Conservation (phyloP, 1,140 invertebrate species). For the Condylostylus longicornis region DNA sequence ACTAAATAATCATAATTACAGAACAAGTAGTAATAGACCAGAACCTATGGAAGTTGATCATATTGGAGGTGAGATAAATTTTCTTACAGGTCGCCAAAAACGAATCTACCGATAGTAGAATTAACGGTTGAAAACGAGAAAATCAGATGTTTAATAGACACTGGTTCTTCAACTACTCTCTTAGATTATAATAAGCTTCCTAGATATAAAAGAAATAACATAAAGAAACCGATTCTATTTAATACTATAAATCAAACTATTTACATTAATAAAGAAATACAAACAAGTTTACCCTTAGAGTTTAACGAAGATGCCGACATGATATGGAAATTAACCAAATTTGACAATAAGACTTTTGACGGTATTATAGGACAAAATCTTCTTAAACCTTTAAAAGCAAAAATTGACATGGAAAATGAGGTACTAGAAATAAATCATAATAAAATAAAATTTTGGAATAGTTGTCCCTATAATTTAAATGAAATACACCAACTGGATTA, state of each 20-base stretch:
- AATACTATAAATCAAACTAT: not conserved
- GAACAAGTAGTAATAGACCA: too few relatives aligned
- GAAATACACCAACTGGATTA: not conserved
- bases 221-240: not conserved
- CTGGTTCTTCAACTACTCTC: not conserved
- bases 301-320: slow-evolving; percentile 2
- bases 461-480: slow-evolving; percentile 2
- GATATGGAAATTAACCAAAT: slow-evolving; percentile 1
- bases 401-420: slow-evolving; percentile 2
- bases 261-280: slow-evolving; percentile 1
- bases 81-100: not conserved
- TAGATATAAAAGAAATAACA: not conserved
- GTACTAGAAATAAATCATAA: slow-evolving; percentile 1
- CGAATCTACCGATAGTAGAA: slow-evolving; percentile 1
- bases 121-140: slow-evolving; percentile 1
- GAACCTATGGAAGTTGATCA: slow-evolving; percentile 2
- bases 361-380: slow-evolving; percentile 5
- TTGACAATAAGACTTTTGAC: slow-evolving; percentile 1
- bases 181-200: slow-evolving; percentile 1
- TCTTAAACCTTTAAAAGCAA: slow-evolving; percentile 2
- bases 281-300: slow-evolving; percentile 2
- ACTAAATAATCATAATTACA: too few relatives aligned
- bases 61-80: slow-evolving; percentile 1
- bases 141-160: slow-evolving; percentile 4
- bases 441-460: slow-evolving; percentile 1